Base-by-base conservation (phyloP, 2,888 invertebrate genomes). In the Anthophora plumipes region DNA sequence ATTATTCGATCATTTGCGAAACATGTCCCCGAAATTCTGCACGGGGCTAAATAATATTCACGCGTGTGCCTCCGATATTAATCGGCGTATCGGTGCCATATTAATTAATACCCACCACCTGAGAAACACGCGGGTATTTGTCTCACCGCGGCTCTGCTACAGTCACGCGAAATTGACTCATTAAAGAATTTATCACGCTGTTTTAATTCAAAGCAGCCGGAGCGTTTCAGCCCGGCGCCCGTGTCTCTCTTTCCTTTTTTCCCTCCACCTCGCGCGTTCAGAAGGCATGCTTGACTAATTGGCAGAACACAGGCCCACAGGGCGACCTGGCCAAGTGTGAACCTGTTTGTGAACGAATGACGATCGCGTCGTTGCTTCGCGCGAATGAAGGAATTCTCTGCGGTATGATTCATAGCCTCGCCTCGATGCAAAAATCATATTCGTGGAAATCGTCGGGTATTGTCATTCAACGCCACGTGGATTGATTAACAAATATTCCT, bases 271-370 rank as follows among this genome's bases (percentile, higher is more conserved):
- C 31, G 20, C 20, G 61, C 61, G 67, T 61, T 81, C 70, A 61
- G 74, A 70, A 81, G 72, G 68, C 68, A 71, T 80, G 73, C 68
- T 77, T 74, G 82, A 86, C 86, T 86, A 86, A 86, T 86, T 86
- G 86, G 86, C 82, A 84, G 77, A 43, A 69, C 78, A 74, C 71
- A 63, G 76, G 48, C 73, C 76, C 60, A 57, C 77, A 63, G 57
- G 80, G 55, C 80, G 75, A 80, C 67, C 61, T 22, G 68, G 64
- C 68, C 59, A 78, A 82, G 70, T 43, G 85, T 73, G 76, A 80
- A 86, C 84, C 80, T 82, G 86, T 86, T 86, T 69, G 80, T 22
- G 63, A 67, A 66, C 39, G 64, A 59, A 57, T n/a, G 66, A 77
- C 69, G 60, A 66, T 12, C 31, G 37, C 12, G 50, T 70, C 25